These are phyloP conservation scores for Pluvialis apricaria DNA, from an alignment of 2,113 vertebrate species.

Conservation along the genomic window DNA sequence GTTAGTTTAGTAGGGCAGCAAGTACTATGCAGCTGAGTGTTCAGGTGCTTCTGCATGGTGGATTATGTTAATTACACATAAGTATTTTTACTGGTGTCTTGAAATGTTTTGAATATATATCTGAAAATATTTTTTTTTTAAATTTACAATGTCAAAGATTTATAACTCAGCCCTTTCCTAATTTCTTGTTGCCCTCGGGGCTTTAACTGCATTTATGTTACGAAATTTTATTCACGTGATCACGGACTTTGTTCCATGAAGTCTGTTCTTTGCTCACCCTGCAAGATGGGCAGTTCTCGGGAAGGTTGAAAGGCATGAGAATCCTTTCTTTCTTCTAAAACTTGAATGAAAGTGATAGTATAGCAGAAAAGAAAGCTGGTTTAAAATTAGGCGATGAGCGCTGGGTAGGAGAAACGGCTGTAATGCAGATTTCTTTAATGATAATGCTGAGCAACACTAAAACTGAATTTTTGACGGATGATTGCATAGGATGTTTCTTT, in stretches of 20 bases:
- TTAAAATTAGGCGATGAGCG: conserved; percentile 31
- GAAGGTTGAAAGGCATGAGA: background rate
- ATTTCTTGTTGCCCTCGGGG: background rate
- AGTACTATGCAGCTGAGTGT: background rate
- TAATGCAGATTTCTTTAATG: conserved; percentile 46
- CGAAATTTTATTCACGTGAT: background rate
- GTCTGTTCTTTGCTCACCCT: background rate
- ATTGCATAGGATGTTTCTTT: conserved; percentile 41
- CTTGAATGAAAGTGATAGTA: conserved; percentile 38
- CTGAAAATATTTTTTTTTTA: background rate
- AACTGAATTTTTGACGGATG: conserved; percentile 10
- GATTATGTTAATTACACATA: background rate
- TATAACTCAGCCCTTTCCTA: background rate
- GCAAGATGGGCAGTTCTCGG: background rate
- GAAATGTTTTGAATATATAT: background rate
- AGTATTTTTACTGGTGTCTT: background rate
- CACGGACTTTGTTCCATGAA: background rate
- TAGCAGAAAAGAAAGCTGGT: conserved; percentile 37
- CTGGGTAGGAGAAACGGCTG: conserved; percentile 14
- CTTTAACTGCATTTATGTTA: background rate
- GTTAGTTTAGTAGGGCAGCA: background rate
- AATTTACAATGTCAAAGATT: background rate
- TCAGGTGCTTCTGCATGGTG: background rate
- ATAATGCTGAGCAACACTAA: conserved; percentile 51
- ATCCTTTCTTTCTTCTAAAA: background rate